Percentiles rank a stretch among this genome's conserved stretches.
Evolutionary conservation across 2,113 vertebrate genomes (phyloP).

Genomic region (Sclerurus mexicanus): DNA sequence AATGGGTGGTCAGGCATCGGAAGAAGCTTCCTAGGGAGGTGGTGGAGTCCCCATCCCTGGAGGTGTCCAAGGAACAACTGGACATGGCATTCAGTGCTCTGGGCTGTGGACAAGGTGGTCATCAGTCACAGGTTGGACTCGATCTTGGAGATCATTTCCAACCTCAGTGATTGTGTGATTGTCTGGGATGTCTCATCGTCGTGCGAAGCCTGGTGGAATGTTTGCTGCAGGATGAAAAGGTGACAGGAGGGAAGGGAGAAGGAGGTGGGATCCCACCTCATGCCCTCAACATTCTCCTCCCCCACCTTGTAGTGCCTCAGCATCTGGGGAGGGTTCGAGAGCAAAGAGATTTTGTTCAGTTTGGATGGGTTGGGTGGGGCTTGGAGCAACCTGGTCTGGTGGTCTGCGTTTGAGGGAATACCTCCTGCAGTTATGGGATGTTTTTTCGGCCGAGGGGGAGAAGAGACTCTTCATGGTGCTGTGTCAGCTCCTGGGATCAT

Average conservation of each 20-base stretch:
- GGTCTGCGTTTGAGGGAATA: neutral
- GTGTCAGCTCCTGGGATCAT: neutral
- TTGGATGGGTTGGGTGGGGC: neutral
- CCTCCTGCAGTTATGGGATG: fast-evolving
- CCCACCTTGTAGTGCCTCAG: neutral
- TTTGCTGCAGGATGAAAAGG: neutral
- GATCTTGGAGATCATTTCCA: neutral
- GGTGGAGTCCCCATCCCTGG: neutral
- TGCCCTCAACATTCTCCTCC: neutral
- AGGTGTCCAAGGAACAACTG: fast-evolving
- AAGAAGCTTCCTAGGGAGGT: neutral
- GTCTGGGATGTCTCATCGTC: neutral
- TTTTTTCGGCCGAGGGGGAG: neutral
- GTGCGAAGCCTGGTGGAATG: neutral
- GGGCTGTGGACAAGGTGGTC: neutral
- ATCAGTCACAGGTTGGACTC: fast-evolving
- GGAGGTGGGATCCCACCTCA: neutral
- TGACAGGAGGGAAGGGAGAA: neutral
- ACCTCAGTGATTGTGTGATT: fast-evolving
- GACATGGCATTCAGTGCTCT: neutral
- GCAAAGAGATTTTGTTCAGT: neutral
- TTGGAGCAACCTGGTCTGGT: neutral
- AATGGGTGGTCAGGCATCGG: neutral
- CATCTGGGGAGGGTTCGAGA: neutral
- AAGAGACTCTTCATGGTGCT: neutral